Evolutionary conservation across 1,140 invertebrate species (phyloP), one percentile per base, ranked within the genome.

Genomic region (Scaptodrosophila lebanonensis): DNA sequence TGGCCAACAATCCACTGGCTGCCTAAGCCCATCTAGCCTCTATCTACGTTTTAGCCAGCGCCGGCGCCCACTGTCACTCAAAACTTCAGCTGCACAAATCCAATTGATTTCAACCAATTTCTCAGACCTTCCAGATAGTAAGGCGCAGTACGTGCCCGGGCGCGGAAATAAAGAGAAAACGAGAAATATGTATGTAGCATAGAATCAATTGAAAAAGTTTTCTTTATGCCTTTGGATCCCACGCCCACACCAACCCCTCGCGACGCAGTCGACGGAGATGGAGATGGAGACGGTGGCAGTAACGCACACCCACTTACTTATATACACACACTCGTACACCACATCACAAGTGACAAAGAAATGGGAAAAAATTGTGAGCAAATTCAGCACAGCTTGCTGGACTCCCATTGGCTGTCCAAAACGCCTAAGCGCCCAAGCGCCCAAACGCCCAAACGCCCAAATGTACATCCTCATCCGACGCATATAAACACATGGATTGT

Each of bases 41-140:
- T 62, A 66, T 42, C 54, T 50, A 51, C 30, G n/a, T n/a, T n/a
- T n/a, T n/a, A 30, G 44, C 39, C 40, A 51, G 30, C 17, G 30
- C 30, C 42, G 30, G 33, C 18, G 43, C 42, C 36, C 27, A 50
- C 66, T 67, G 64, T 54, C 67, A 70, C 44, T 72, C 67, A 68
- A 72, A 64, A 58, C 49, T 39, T 45, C 39, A 45, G 12, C 45
- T 42, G 32, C 51, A 58, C 73, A 79, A 77, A 79, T 82, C 68
- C 75, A 79, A 79, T 79, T 79, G 73, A 79, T 79, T 79, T 79
- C 68, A 82, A 82, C 75, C 75, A 79, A 79, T 79, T 69, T 73
- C 68, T 79, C 75, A 73, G 69, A 69, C 73, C 65, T 54, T 59
- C 38, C 27, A 2, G 18, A 29, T 25, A 50, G 47, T 16, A 45